Conservation (phyloP, 1,140 invertebrate genomes). For the Diprion similis region DNA sequence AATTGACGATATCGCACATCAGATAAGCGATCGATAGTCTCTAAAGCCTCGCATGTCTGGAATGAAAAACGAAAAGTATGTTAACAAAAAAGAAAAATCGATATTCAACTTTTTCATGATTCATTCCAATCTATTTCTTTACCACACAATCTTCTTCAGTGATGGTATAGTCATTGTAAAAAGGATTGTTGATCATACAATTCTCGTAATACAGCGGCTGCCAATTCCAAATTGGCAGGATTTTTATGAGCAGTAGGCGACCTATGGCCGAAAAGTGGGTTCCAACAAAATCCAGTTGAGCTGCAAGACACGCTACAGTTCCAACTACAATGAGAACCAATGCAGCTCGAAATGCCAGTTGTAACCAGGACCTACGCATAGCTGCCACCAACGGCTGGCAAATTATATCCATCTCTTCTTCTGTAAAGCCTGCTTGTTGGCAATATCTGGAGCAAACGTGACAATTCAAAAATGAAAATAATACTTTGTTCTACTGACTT, state of each 20-base stretch:
- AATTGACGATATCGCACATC: constrained; percentile 70
- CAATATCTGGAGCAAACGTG: constrained; percentile 66
- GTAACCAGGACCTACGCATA: constrained; percentile 67
- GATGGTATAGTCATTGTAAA: constrained; percentile 62
- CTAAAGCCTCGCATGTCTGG: constrained; percentile 70
- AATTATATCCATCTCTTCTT: constrained; percentile 72
- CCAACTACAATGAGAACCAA: constrained; percentile 57
- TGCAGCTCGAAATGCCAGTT: constrained; percentile 61
- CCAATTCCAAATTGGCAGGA: constrained; percentile 83
- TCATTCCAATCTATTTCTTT: constrained; percentile 23
- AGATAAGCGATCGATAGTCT: constrained; percentile 68
- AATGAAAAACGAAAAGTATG: constrained; percentile 32
- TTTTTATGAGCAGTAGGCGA: constrained; percentile 70
- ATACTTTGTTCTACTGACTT: neutral
- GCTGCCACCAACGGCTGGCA: constrained; percentile 69
- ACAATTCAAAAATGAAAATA: constrained; percentile 10
- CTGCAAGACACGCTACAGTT: constrained; percentile 56
- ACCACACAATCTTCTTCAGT: constrained; percentile 68
- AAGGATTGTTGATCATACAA: constrained; percentile 75
- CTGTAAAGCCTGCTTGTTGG: constrained; percentile 71
- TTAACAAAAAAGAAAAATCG: neutral
- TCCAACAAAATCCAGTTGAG: constrained; percentile 62
- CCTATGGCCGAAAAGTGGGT: constrained; percentile 67
- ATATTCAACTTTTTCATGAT: neutral
- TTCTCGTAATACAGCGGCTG: constrained; percentile 76